phyloP scores from a whole-genome alignment of 1,140 invertebrate genomes.

The Apis cerana region DNA sequence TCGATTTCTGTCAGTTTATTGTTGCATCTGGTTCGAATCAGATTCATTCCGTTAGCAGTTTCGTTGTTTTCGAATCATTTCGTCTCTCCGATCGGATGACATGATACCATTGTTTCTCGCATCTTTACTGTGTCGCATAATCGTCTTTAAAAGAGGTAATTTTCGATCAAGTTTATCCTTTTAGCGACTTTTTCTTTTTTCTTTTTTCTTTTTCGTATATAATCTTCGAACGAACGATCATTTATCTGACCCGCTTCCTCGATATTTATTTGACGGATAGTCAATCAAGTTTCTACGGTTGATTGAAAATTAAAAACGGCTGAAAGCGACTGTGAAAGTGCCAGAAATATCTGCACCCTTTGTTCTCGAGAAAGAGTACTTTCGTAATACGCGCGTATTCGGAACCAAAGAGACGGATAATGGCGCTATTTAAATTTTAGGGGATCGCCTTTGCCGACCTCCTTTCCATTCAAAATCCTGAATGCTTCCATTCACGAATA shows the following conservation, averaged over 20 bases:
- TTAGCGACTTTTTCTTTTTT: neutral
- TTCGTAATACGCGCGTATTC: neutral
- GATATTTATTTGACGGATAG: neutral
- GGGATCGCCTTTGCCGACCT: neutral
- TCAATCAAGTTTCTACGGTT: neutral
- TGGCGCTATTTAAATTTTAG: neutral
- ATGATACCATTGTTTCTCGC: constrained; percentile 65
- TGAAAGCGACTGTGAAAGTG: too few species aligned
- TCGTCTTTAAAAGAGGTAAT: constrained; percentile 70
- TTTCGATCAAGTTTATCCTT: neutral
- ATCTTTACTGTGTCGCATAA: constrained; percentile 66
- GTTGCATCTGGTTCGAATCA: neutral
- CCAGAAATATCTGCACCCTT: neutral
- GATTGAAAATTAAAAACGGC: neutral
- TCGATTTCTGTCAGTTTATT: constrained; percentile 55
- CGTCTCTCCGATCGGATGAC: neutral
- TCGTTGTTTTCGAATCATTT: neutral
- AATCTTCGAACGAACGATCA: neutral
- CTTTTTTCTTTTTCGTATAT: too few species aligned
- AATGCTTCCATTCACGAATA: neutral
- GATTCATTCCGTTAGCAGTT: neutral
- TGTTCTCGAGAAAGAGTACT: neutral
- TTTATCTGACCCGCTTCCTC: neutral
- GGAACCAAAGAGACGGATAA: neutral
- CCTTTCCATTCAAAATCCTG: neutral